Conservation (phyloP, 92 coral and sea anemone species). For the Actinernus sp. region DNA sequence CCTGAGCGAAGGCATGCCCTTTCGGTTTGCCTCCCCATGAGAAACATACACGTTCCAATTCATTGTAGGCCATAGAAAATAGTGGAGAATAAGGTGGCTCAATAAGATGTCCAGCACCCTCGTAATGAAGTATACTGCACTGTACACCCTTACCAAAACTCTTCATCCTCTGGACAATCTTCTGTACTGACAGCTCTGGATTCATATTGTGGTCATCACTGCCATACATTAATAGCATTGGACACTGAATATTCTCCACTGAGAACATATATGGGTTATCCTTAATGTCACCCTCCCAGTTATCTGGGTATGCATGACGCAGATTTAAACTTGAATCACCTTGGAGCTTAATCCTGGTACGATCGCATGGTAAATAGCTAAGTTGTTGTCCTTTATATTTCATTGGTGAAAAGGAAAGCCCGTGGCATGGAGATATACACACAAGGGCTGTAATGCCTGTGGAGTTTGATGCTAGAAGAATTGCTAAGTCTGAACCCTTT, state of each 20-base stretch:
- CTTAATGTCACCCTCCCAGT: constrained; percentile 14
- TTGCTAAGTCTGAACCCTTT: constrained; percentile 57
- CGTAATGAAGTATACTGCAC: constrained; percentile 57
- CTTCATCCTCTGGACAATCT: constrained; percentile 43
- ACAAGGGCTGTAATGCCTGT: constrained; percentile 53
- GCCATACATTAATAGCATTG: constrained; percentile 49
- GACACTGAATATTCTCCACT: constrained; percentile 61
- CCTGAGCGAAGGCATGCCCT: constrained; percentile 65
- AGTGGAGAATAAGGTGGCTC: constrained; percentile 73
- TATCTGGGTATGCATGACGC: constrained; percentile 2
- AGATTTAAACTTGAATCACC: constrained; percentile 20
- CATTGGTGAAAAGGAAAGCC: constrained; percentile 13
- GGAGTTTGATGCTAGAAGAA: constrained; percentile 54
- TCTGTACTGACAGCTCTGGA: constrained; percentile 12
- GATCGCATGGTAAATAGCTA: background rate
- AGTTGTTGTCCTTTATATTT: constrained; percentile 14
- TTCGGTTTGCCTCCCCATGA: constrained; percentile 69
- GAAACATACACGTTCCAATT: background rate
- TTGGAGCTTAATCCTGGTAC: background rate
- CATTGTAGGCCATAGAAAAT: constrained; percentile 31
- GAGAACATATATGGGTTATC: constrained; percentile 39
- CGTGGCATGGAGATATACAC: constrained; percentile 27
- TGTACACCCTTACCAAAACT: constrained; percentile 53
- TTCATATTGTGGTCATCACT: constrained; percentile 26
- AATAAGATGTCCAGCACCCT: constrained; percentile 75